Evolutionary conservation across 2,888 invertebrate genomes (phyloP).

Genomic region (Pherbina coryleti): DNA sequence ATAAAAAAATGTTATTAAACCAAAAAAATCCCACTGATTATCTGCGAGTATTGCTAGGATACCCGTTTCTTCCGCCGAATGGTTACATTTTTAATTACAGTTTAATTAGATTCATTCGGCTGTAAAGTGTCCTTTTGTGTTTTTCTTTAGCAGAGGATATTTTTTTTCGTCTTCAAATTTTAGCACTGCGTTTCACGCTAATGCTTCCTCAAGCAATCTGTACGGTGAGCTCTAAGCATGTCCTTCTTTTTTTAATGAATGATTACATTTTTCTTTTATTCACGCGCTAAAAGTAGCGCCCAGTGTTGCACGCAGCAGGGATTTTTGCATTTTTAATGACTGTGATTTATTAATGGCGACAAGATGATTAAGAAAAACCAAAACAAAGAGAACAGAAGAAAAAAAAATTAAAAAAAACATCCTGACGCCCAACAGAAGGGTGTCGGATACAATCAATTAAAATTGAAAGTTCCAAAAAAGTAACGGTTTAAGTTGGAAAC

Average conservation of each 20-base stretch:
- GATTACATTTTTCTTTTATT: constrained; percentile 43
- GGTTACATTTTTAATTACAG: constrained; percentile 70
- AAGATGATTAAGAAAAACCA: constrained; percentile 63
- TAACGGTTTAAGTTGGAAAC: constrained; percentile 5
- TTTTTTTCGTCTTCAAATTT: constrained; percentile 21
- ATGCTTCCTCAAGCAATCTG: constrained; percentile 35
- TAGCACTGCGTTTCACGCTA: not conserved
- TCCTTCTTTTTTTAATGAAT: constrained; percentile 49
- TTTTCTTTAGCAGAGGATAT: constrained; percentile 40
- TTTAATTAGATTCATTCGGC: constrained; percentile 71
- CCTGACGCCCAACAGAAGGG: constrained; percentile 30
- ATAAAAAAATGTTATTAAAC: constrained; percentile 27
- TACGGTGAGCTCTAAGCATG: constrained; percentile 41
- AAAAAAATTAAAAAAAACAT: constrained; percentile 27
- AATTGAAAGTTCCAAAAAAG: constrained; percentile 36
- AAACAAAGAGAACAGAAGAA: constrained; percentile 34
- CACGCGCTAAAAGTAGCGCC: constrained; percentile 28
- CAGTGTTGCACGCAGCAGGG: constrained; percentile 47
- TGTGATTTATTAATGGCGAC: constrained; percentile 68
- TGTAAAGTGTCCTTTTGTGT: constrained; percentile 65
- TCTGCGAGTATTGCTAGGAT: constrained; percentile 63
- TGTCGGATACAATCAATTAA: constrained; percentile 46
- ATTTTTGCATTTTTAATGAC: constrained; percentile 66
- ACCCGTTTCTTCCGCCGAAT: constrained; percentile 65
- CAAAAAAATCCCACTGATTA: constrained; percentile 39